Evolutionary conservation across 2,797 vertebrate species (phyloP), one percentile per base, ranked within the genome.

Genomic region (Rachycentron canadum): DNA sequence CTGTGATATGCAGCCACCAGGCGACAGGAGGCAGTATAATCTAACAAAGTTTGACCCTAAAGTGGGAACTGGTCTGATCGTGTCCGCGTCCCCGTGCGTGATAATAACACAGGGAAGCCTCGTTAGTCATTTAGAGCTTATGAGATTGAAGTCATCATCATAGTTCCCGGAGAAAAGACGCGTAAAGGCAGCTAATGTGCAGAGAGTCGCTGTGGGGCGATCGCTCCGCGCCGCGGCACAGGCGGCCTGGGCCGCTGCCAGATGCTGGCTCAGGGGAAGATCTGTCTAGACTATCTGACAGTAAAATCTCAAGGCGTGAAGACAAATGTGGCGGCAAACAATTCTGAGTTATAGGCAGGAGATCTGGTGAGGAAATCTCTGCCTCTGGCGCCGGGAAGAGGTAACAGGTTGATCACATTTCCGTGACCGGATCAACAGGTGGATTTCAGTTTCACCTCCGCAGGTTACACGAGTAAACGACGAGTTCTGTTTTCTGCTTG

Each of bases 391-490:
- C 19, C 10, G 36, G 4, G 30, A 32, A 25, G 6, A 8, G 12
- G 40, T 1, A 78, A 81, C 83, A 88, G 85, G 85, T 88, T 86
- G 75, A 57, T 62, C 67, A 5, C 64, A 58, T 73, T 74, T 69
- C 23, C 52, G 40, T 32, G 74, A 81, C 60, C 69, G 76, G 81
- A 77, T 73, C 86, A 88, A 91, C 94, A 94, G 93, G 94, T 94
- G 93, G 56, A 89, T 90, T 73, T 74, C 62, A 45, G 50, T 47
- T 65, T 3, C 64, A 43, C 69, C 66, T 73, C 11, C 26, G 17
- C 4, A 9, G 0, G 19, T 28, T 40, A 2, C 1, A 43, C 0
- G 1, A 5, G 1, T 60, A 43, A 21, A 5, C 6, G 10, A 1
- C 34, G 12, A 23, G n/a, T n/a, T 32, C 7, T 32, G 32, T 7